A percentile compares a stretch with the other conserved stretches of the same genome.
These are phyloP conservation scores for Sceloporus undulatus DNA, from an alignment of 2,113 vertebrate species.

Conservation along the genomic window DNA sequence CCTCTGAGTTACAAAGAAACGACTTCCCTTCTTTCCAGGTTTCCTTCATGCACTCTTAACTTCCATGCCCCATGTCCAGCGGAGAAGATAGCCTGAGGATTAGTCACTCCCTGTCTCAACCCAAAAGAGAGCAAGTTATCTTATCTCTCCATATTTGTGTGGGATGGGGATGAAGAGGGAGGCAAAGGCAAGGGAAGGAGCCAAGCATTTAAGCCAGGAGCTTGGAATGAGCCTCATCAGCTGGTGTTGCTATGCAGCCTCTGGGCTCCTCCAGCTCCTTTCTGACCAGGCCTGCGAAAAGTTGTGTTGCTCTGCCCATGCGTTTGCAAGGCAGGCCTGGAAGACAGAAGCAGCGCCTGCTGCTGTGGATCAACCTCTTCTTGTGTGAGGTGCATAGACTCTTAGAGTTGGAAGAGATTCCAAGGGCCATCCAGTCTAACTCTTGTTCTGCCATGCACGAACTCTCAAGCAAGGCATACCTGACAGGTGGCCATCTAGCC, in stretches of 20 bases:
- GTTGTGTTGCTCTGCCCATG: background rate
- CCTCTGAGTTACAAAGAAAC: background rate
- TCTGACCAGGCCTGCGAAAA: too few relatives aligned
- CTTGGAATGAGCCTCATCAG: background rate
- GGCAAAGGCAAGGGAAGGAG: background rate
- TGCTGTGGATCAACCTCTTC: background rate
- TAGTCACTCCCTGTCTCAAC: too few relatives aligned
- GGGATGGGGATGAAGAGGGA: background rate
- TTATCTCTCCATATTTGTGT: background rate
- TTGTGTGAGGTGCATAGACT: too few relatives aligned
- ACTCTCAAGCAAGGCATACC: too few relatives aligned
- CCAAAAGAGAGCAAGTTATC: background rate
- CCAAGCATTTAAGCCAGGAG: background rate
- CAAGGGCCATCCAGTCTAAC: too few relatives aligned
- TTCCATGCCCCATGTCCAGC: background rate
- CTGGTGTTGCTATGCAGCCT: background rate
- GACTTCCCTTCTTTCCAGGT: background rate
- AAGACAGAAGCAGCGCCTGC: background rate
- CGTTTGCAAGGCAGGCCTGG: background rate
- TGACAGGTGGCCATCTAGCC: too few relatives aligned
- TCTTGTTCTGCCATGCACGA: too few relatives aligned
- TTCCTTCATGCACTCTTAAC: background rate
- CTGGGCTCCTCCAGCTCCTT: too few relatives aligned
- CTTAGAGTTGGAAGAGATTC: too few relatives aligned
- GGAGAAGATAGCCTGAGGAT: background rate